A percentile compares a stretch with the other conserved stretches of the same genome.
Evolutionary conservation across 2,113 vertebrate species (phyloP).

Genomic region (Aspiorhynchus laticeps): DNA sequence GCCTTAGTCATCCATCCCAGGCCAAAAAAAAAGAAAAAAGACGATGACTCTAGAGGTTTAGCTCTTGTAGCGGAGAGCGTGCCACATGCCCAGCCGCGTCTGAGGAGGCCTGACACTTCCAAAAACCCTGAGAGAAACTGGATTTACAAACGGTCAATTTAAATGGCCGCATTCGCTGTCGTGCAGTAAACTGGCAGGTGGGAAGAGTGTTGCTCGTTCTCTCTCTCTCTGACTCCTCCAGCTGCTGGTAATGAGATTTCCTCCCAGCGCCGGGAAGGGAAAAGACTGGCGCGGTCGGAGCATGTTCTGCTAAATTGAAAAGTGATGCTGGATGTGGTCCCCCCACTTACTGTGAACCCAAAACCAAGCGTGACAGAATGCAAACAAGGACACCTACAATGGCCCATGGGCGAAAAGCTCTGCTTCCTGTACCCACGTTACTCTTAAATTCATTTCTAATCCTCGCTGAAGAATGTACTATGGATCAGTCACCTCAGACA

Average conservation of each 20-base stretch:
- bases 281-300: slow-evolving; percentile 36
- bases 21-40: background rate
- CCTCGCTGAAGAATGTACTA: background rate
- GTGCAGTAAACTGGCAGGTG: slow-evolving; percentile 57
- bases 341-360: slow-evolving; percentile 46
- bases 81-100: slow-evolving; percentile 25
- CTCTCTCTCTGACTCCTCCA: slow-evolving; percentile 59
- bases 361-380: slow-evolving; percentile 49
- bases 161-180: slow-evolving; percentile 55
- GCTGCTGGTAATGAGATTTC: slow-evolving; percentile 58
- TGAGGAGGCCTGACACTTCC: slow-evolving; percentile 28
- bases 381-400: slow-evolving; percentile 43
- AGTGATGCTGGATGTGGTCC: slow-evolving; percentile 44
- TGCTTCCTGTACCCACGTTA: background rate
- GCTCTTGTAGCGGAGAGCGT: slow-evolving; percentile 18
- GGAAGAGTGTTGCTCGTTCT: slow-evolving; percentile 29
- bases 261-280: slow-evolving; percentile 34
- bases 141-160: slow-evolving; percentile 63
- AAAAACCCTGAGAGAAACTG: slow-evolving; percentile 42
- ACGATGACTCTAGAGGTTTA: background rate
- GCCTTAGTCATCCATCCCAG: background rate
- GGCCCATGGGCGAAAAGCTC: slow-evolving; percentile 16
- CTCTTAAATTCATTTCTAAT: slow-evolving; percentile 14
- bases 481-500: background rate
- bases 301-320: slow-evolving; percentile 62